Evolutionary conservation across 2,797 vertebrate genomes (phyloP).

Genomic region (Aplochiton taeniatus): DNA sequence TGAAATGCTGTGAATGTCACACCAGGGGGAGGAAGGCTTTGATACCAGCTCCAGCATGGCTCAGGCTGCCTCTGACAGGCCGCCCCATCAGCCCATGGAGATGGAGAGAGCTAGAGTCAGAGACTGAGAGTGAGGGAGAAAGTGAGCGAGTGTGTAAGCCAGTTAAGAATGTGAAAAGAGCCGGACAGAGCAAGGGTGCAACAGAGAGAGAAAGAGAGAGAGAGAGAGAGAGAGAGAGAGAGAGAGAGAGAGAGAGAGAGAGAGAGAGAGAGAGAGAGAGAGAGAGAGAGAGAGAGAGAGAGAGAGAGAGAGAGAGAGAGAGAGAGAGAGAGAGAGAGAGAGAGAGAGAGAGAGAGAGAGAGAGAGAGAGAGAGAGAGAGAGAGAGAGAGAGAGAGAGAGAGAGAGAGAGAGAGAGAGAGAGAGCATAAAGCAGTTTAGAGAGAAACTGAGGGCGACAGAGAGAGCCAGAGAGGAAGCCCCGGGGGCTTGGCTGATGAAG

Average conservation of each 20-base stretch:
- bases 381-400: conserved; percentile 2
- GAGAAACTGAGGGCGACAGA: conserved; percentile 6
- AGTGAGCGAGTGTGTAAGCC: background rate
- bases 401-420: background rate
- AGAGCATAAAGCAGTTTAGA: background rate
- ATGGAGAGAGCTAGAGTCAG: conserved; percentile 27
- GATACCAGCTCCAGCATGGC: conserved; percentile 54
- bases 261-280: background rate
- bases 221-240: background rate
- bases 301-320: conserved; percentile 19
- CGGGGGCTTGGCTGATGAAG: conserved; percentile 23
- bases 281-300: background rate
- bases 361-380: conserved; percentile 16
- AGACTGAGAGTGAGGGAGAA: conserved; percentile 2
- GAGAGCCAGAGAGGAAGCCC: conserved; percentile 21
- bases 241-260: conserved; percentile 13
- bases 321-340: background rate
- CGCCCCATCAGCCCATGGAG: conserved; percentile 47
- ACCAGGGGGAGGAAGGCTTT: conserved; percentile 50
- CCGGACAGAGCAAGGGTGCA: background rate
- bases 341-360: conserved; percentile 10
- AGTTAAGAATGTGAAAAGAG: background rate
- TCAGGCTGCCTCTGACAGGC: conserved; percentile 53
- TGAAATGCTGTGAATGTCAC: conserved; percentile 68
- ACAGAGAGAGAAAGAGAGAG: background rate